Percentiles rank a stretch among this genome's conserved stretches.
phyloP scores from a whole-genome alignment of 2,888 invertebrate genomes.

The Baccha elongata region DNA sequence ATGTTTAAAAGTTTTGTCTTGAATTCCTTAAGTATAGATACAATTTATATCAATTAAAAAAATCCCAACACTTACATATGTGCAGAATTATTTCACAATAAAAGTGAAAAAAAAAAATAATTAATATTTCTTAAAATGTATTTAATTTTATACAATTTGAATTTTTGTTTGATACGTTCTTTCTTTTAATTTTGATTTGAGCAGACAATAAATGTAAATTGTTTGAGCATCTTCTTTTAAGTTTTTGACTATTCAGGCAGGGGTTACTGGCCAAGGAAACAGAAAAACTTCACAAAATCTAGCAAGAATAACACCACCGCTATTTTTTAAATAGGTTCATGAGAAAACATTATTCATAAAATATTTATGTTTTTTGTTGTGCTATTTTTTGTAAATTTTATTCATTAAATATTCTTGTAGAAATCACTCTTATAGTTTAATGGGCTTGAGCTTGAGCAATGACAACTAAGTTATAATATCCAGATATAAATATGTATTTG shows the following conservation, averaged over 20 bases:
- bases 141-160: conserved; percentile 60
- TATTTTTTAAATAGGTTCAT: too few species aligned
- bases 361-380: too few species aligned
- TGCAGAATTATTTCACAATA: conserved; percentile 52
- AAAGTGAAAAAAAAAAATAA: conserved; percentile 11
- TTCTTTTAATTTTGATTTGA: conserved; percentile 46
- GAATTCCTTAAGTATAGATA: conserved; percentile 1
- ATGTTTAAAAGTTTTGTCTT: conserved; percentile 13
- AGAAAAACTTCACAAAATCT: too few species aligned
- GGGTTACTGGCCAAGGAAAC: too few species aligned
- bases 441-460: too few species aligned
- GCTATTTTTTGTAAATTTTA: too few species aligned
- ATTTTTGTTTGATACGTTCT: conserved; percentile 42
- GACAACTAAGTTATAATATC: too few species aligned
- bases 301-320: too few species aligned
- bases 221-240: conserved; percentile 21
- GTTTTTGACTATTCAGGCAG: background rate
- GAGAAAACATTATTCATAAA: too few species aligned
- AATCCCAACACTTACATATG: conserved; percentile 41
- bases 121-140: background rate
- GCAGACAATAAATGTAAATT: conserved; percentile 38
- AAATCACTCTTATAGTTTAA: too few species aligned
- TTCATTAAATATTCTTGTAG: too few species aligned
- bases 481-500: too few species aligned
- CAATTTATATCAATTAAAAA: conserved; percentile 13